Evolutionary conservation across 1,140 invertebrate genomes (phyloP).

Genomic region (Eueides isabella): DNA sequence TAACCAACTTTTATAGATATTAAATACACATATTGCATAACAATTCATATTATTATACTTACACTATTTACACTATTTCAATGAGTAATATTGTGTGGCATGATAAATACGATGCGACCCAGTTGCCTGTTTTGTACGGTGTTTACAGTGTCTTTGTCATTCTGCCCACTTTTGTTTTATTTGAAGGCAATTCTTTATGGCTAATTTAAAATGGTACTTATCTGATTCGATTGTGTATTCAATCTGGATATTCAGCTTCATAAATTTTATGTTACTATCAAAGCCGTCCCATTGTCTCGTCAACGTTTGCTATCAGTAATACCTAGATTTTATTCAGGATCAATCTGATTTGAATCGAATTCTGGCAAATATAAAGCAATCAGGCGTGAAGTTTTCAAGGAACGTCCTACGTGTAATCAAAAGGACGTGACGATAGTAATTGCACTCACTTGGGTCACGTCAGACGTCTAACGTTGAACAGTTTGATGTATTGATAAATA

Average conservation of each 20-base stretch:
- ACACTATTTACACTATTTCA: constrained; percentile 52
- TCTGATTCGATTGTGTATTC: constrained; percentile 73
- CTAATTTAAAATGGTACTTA: constrained; percentile 73
- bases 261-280: constrained; percentile 52
- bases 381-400: constrained; percentile 48
- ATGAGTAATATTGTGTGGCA: constrained; percentile 63
- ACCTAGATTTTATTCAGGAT: constrained; percentile 21
- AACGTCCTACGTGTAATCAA: constrained; percentile 41
- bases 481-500: constrained; percentile 50
- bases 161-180: constrained; percentile 67
- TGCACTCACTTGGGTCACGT: no score
- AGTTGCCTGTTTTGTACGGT: constrained; percentile 55
- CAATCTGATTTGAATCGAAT: constrained; percentile 3
- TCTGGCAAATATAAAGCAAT: constrained; percentile 41
- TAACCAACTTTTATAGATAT: not conserved
- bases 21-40: constrained; percentile 42
- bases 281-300: constrained; percentile 19
- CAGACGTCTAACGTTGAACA: no score
- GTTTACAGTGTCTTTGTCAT: constrained; percentile 62
- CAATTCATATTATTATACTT: constrained; percentile 49
- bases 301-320: constrained; percentile 34
- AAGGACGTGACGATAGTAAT: constrained; percentile 39
- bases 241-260: constrained; percentile 71
- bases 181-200: constrained; percentile 59
- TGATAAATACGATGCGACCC: constrained; percentile 66